Conservation (phyloP, 1,140 invertebrate species). For the Halictus rubicundus region DNA sequence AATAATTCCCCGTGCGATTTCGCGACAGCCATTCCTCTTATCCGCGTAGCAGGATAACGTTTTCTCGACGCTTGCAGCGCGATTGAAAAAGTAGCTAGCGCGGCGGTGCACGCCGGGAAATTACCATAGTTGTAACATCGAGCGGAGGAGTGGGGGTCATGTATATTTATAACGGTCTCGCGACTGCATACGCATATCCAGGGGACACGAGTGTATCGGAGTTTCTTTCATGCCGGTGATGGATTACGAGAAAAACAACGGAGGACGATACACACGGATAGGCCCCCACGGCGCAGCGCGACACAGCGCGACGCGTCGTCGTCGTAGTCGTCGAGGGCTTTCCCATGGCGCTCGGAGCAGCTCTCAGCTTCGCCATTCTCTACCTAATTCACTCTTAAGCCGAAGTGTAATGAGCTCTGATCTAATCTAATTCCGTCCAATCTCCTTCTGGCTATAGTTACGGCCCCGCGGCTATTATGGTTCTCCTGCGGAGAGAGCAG, state of each 20-base stretch:
- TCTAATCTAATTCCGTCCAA: constrained; percentile 65
- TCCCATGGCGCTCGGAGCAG: too few species aligned
- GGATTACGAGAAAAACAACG: constrained; percentile 58
- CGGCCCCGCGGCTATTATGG: constrained; percentile 48
- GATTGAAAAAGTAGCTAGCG: constrained; percentile 12
- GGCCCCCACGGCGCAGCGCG: not conserved
- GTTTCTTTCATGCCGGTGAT: constrained; percentile 22
- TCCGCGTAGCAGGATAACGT: too few species aligned
- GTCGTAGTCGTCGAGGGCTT: not conserved
- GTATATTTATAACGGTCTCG: constrained; percentile 33
- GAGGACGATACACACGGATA: constrained; percentile 21
- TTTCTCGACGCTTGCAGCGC: too few species aligned
- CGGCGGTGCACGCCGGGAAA: not conserved
- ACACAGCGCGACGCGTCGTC: too few species aligned
- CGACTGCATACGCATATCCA: not conserved
- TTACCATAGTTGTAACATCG: constrained; percentile 12
- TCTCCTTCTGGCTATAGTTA: constrained; percentile 45
- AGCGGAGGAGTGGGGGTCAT: not conserved
- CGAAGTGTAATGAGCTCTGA: constrained; percentile 61
- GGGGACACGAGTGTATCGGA: constrained; percentile 1
- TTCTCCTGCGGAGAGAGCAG: constrained; percentile 22
- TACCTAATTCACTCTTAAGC: constrained; percentile 62
- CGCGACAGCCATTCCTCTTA: not conserved
- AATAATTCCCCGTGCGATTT: not conserved
- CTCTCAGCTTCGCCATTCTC: constrained; percentile 14